phyloP scores from a whole-genome alignment of 1,140 invertebrate species.

The Patella vulgata region DNA sequence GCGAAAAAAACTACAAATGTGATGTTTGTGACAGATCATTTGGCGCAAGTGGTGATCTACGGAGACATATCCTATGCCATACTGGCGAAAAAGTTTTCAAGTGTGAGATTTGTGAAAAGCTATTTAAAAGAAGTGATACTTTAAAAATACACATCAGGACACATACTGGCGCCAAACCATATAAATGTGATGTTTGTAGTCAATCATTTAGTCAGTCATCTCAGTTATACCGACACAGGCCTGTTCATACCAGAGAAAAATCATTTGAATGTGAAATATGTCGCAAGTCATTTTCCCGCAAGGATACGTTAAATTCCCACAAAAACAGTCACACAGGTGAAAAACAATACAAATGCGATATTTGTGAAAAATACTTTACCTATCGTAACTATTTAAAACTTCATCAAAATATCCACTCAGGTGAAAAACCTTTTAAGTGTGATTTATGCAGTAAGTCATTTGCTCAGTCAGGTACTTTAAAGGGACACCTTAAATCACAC shows the following conservation, averaged over 20 bases:
- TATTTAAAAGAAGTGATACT: too few species aligned
- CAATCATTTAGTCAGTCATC: too few species aligned
- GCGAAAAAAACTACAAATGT: conserved; percentile 92
- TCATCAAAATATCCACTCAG: conserved; percentile 83
- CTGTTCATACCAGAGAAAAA: conserved; percentile 30
- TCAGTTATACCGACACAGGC: too few species aligned
- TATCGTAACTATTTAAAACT: conserved; percentile 86
- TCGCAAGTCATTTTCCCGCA: conserved; percentile 85
- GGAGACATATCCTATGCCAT: conserved; percentile 81
- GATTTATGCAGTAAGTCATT: conserved; percentile 26
- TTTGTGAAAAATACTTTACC: conserved; percentile 78
- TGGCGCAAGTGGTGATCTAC: conserved; percentile 89
- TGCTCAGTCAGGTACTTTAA: conserved; percentile 18
- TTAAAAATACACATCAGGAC: too few species aligned
- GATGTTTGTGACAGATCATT: conserved; percentile 91
- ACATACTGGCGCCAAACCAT: too few species aligned
- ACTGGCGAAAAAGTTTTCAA: conserved; percentile 81
- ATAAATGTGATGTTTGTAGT: too few species aligned
- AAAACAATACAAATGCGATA: conserved; percentile 15
- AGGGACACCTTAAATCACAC: conserved; percentile 24
- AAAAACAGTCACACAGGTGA: conserved; percentile 73
- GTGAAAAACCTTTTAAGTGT: conserved; percentile 19
- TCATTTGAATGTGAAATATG: conserved; percentile 90
- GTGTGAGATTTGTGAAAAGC: too few species aligned
- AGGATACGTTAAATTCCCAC: conserved; percentile 91